Evolutionary conservation across 1,140 invertebrate genomes (phyloP), one percentile per base, ranked within the genome.

Genomic region (Elysia chlorotica): DNA sequence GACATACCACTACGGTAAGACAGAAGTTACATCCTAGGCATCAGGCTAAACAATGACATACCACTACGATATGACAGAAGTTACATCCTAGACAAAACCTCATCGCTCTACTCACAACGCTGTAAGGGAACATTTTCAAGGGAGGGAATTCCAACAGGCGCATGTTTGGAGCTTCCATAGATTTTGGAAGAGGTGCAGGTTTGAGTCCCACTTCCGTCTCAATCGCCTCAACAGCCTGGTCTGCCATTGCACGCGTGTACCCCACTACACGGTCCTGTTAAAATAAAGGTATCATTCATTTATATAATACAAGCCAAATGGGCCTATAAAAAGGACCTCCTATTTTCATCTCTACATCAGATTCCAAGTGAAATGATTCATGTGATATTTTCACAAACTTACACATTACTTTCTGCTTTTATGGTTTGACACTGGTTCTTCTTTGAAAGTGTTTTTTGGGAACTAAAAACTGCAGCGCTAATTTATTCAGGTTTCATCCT

Each of bases 121-220:
- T 57, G 35, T 23, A 68, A 5, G 23, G 63, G 57, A 68, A 69
- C 3, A 63, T 41, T 33, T 37, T 35, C 19, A 76, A 35, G 23
- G 53, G 38, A 37, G 78, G 75, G 19, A 79, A 23, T 56, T 38
- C 73, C 4, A 79, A 53, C 14, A 75, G 21, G 30, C 63, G 73
- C 36, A 79, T 73, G 56, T 73, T 75, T 6, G 78, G 78, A 10
- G 76, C 56, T 48, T 77, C 67, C 75, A 77, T 71, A 36, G 54
- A 28, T 5, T 56, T 19, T 30, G 75, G 78, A 17, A 79, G 74
- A 14, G 37, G 25, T 23, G 74, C 28, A 2, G 33, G 59, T 21
- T 62, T 31, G 35, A 76, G 41, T 5, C 72, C 65, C 53, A 73
- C 48, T 36, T 70, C 65, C 37, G 74, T 74, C 0, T 36, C 31